A percentile compares a stretch with the other conserved stretches of the same genome.
Evolutionary conservation across 2,113 vertebrate species (phyloP).

Genomic region (Muscicapa adusta): DNA sequence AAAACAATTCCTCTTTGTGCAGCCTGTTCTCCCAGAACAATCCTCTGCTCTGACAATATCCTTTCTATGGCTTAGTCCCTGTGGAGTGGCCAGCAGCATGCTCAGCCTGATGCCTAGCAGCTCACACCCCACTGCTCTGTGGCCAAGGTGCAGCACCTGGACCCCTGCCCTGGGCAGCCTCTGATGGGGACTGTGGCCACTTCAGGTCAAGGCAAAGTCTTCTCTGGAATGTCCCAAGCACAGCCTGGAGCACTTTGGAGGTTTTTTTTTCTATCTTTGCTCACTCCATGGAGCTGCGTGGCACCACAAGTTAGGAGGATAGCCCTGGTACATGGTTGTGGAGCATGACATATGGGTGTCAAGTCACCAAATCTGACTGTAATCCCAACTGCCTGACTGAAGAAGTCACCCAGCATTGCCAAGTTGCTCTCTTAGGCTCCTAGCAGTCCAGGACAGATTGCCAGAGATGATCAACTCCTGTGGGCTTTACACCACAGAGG

Average conservation of each 20-base stretch:
- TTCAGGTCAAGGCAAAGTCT: neutral
- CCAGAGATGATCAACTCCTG: neutral
- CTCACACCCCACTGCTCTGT: neutral
- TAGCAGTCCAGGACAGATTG: neutral
- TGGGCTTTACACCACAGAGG: neutral
- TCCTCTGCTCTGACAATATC: constrained; percentile 52
- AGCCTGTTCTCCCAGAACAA: constrained; percentile 49
- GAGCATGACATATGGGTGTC: fast-evolving
- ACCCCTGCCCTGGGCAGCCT: neutral
- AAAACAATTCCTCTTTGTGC: constrained; percentile 59
- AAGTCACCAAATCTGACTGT: neutral
- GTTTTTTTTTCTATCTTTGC: neutral
- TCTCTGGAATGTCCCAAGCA: neutral
- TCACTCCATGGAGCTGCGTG: neutral
- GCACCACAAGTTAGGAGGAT: fast-evolving
- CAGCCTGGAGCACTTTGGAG: neutral
- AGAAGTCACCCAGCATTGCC: neutral
- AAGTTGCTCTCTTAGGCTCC: neutral
- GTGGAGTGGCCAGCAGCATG: neutral
- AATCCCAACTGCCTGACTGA: neutral
- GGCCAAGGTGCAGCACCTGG: neutral
- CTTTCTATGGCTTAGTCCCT: constrained; percentile 47
- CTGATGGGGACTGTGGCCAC: neutral
- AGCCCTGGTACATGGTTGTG: neutral
- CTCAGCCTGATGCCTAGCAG: neutral